These are phyloP conservation scores for Rhinoraja longicauda DNA, from an alignment of 2,797 vertebrate genomes.

Conservation along the genomic window DNA sequence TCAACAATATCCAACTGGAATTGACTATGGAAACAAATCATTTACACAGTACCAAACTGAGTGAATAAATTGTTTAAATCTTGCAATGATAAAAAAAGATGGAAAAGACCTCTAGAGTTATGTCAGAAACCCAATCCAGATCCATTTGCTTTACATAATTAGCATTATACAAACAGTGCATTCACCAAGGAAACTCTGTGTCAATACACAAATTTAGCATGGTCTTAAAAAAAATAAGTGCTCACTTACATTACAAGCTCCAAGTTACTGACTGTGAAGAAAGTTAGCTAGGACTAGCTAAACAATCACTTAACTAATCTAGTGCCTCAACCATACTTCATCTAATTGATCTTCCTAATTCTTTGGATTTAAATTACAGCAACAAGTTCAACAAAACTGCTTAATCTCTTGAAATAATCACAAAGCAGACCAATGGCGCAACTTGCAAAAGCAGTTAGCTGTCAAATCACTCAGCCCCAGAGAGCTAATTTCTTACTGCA, in stretches of 20 bases:
- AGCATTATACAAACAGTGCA: constrained; percentile 20
- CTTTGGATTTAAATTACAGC: neutral
- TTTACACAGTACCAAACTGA: neutral
- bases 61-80: neutral
- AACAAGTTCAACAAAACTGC: neutral
- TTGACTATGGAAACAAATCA: neutral
- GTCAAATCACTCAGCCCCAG: too few species aligned
- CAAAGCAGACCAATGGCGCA: neutral
- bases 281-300: neutral
- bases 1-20: neutral
- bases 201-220: constrained; percentile 36
- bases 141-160: constrained; percentile 22
- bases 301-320: neutral
- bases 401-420: neutral
- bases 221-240: constrained; percentile 19
- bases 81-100: neutral
- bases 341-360: neutral
- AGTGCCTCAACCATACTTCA: neutral
- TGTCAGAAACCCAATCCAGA: neutral
- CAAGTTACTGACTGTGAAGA: constrained; percentile 38
- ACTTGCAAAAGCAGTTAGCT: neutral
- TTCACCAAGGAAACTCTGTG: constrained; percentile 31
- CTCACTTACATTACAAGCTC: neutral
- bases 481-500: neutral
- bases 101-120: neutral